Evolutionary conservation across 1,140 invertebrate species (phyloP), one percentile per base, ranked within the genome.

Genomic region (Epicauta chinensis): DNA sequence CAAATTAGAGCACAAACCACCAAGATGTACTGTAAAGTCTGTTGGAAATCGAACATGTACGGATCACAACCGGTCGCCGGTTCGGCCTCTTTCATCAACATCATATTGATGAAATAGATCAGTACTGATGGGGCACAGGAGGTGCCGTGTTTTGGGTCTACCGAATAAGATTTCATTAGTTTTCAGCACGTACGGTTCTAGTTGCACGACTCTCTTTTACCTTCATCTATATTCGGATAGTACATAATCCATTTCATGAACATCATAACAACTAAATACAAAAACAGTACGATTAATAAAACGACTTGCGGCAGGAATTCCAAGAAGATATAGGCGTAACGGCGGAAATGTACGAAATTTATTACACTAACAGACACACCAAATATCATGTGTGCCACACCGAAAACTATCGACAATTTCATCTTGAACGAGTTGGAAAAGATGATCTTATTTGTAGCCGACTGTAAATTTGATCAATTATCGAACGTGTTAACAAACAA

Each of bases 361-460:
- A 88, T 77, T 17, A 96, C 80, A 61, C 88, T 91, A 63, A 98
- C 81, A 62, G 81, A 79, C 1, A 98, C 86, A 48, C 96, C 96
- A 72, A 98, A 98, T 40, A 93, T 81, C 96, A 99, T 99, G 69
- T 99, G 96, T 46, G 83, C 65, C 1, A 99, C 91, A 39, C 96
- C 96, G 62, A 97, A 83, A 58, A 98, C 94, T 51, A 99, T 92
- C 13, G 95, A 98, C 31, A 97, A 74, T 70, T 99, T 99, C 97
- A 99, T 99, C 77, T 99, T 99, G 73, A 91, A 94, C 0, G 93
- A 96, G 75, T 99, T 99, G 14, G 94, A 75, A 74, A 97, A 98
- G 39, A 92, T 87, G 60, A 99, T 96, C 74, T 98, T 98, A 75
- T 99, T 99, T 48, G 83, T 77, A 1, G 94, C 82, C 47, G 93